Evolutionary conservation across 2,888 invertebrate species (phyloP), one percentile per base, ranked within the genome.

Genomic region (Xestia rhomboidea): DNA sequence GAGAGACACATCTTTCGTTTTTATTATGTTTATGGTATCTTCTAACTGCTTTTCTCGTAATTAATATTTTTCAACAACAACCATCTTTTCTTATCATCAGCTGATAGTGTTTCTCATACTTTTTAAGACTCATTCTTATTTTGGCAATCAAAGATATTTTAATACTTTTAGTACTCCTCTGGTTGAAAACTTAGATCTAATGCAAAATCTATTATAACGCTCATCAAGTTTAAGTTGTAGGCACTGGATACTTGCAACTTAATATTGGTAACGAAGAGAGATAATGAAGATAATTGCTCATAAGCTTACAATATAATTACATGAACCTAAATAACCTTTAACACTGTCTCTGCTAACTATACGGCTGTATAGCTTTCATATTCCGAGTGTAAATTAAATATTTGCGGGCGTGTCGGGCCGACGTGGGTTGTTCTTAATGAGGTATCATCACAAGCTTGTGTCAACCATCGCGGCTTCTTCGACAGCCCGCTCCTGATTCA

Each of bases 311-410:
- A 62, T 46, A 54, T 62, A 54, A 60, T 68, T 21, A 73, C 73
- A 57, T 30, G 27, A 2, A 34, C 44, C 21, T 30, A 54, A 54
- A 64, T 66, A 51, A 44, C 24, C 24, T 68, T 77, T 72, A 49
- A 66, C 30, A 75, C 51, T 30, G 76, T 76, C 60, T 67, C 63
- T 76, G 68, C n/a, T n/a, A n/a, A n/a, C n/a, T n/a, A n/a, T n/a
- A n/a, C n/a, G 57, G 73, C 73, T 71, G 24, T 63, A 68, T 83
- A 88, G 87, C 86, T 87, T 88, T 89, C 89, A 86, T 89, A 89
- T 89, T 88, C 88, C 77, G 83, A 92, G 91, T 85, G 89, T 85
- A 87, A 87, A 88, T 88, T 87, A 89, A 91, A 93, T 92, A 91
- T 92, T 92, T 91, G 93, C 91, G 77, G 88, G 82, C 81, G 79